Evolutionary conservation across 2,113 vertebrate species (phyloP), one percentile per base, ranked within the genome.

Genomic region (Heterotilapia buettikoferi): DNA sequence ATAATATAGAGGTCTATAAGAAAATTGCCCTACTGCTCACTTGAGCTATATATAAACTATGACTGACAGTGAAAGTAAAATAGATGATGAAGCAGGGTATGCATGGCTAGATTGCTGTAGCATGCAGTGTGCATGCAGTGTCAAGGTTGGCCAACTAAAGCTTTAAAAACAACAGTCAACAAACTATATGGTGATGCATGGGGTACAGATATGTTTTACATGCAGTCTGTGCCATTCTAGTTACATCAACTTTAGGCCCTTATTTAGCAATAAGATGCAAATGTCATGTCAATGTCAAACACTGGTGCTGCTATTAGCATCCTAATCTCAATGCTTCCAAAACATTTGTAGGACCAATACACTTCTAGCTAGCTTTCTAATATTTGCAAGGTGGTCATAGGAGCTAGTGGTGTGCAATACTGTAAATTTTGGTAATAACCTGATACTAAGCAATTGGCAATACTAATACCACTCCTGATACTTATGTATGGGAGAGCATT

Each of bases 301-400:
- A 56, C 47, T 12, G 56, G 21, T 66, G 24, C 7, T 21, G 24
- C 24, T 14, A 26, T 66, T 52, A 24, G 11, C 26, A 9, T 71
- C 61, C 21, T 73, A 31, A 73, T 66, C 38, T 40, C 45, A 18
- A 3, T 29, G 47, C 31, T 31, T 61, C 16, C 24, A 47, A 80
- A 61, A 50, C 40, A 68, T 84, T 26, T 85, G 24, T 40, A 80
- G 84, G 80, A 71, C n/a, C 63, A 85, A 21, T 29, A 10, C 40
- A 26, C 26, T 18, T 83, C 31, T 76, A 10, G 24, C 16, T 89
- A 29, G n/a, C 2, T 76, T 85, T 88, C 13, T 86, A 84, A 79
- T 82, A 43, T 57, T 45, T 84, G n/a, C 80, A 80, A 82, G 4
- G 24, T 36, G 53, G 79, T 16, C 86, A 76, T 45, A 56, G 33